Base-by-base conservation (phyloP, 2,888 invertebrate species). In the Drosophila incognita region DNA sequence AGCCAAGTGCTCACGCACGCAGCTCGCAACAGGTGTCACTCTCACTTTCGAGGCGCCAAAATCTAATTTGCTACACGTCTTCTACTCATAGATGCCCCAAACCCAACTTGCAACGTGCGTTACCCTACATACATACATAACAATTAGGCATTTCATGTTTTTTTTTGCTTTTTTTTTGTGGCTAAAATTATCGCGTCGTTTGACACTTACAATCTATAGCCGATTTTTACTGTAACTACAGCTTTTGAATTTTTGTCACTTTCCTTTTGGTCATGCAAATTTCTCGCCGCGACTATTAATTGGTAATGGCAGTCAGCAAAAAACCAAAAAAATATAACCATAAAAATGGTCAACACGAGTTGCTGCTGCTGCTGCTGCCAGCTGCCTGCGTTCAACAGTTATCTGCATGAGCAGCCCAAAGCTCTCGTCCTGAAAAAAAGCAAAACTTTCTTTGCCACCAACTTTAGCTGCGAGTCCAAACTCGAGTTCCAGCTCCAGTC, bases 241-340 rank as follows among this genome's bases (percentile, higher is more conserved):
- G 49, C 78, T 58, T 48, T 42, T 52, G 18, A 58, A 49, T 63
- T 74, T 78, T 88, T 84, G 87, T 84, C 84, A 84, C 84, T 89
- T 84, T 84, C 84, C 89, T 87, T 84, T 84, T 72, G 78, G 72
- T 69, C 78, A 85, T 85, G 85, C 85, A 85, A 85, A 85, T 85
- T 85, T 85, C 87, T 80, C 82, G 85, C 78, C 75, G 80, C 89
- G 82, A 76, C 85, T 85, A 89, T 85, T 85, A 85, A 85, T 85
- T 85, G 85, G 82, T 89, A 85, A 89, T 89, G 89, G 89, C 78
- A 85, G 79, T 58, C 61, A 62, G 74, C 68, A 69, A 72, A 68
- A 61, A 67, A 56, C 58, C 59, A 69, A 61, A 65, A 71, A 69
- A 78, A 72, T 77, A 70, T 75, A 82, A 71, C 84, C 74, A 87